Conservation (phyloP, 2,888 invertebrate species). For the Ptilodon capucinus region DNA sequence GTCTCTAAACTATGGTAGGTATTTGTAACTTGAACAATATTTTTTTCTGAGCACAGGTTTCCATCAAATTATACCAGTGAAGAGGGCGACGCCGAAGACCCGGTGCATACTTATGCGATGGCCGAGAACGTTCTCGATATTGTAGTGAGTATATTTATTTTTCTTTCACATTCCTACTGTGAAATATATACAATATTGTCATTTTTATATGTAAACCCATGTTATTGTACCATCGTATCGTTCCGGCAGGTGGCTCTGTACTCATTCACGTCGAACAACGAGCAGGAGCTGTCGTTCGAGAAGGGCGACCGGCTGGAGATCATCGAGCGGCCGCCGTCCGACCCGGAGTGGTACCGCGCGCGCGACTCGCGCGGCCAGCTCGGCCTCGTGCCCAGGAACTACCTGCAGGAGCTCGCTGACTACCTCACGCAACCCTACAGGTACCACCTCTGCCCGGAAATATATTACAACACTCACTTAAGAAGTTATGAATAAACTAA, state of each 20-base stretch:
- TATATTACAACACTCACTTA: too few species aligned
- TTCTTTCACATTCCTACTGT: too few species aligned
- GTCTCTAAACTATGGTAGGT: too few species aligned
- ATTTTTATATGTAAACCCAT: not conserved
- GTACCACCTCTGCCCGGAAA: constrained; percentile 63
- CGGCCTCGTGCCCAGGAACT: constrained; percentile 97
- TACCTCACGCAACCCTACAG: constrained; percentile 93
- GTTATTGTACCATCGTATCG: not conserved
- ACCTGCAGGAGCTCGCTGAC: constrained; percentile 95
- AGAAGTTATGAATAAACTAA: too few species aligned
- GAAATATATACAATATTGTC: too few species aligned
- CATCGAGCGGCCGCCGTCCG: constrained; percentile 96
- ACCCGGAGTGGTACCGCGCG: constrained; percentile 99
- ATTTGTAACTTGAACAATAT: too few species aligned
- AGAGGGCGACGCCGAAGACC: constrained; percentile 93
- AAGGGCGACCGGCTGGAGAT: constrained; percentile 98
- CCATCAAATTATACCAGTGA: constrained; percentile 99
- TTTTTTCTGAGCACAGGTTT: constrained; percentile 86
- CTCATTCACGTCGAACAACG: constrained; percentile 95
- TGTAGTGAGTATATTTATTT: constrained; percentile 83
- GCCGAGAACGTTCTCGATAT: constrained; percentile 97
- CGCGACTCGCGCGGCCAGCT: constrained; percentile 95
- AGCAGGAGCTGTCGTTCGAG: constrained; percentile 97
- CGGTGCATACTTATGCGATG: constrained; percentile 96
- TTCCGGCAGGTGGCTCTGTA: constrained; percentile 91